Conservation (phyloP, 2,888 invertebrate species). For the Yponomeuta cagnagella region DNA sequence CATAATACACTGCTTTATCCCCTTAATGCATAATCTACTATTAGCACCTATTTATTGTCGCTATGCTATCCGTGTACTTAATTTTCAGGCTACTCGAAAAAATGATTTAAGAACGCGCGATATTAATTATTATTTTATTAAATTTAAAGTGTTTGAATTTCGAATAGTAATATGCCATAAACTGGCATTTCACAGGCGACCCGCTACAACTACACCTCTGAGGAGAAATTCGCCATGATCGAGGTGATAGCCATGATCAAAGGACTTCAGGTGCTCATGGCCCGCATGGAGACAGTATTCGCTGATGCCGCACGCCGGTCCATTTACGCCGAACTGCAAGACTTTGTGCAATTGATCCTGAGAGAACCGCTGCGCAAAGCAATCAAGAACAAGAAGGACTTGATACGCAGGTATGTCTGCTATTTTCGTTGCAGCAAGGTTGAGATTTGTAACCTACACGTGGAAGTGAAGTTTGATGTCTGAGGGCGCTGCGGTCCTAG, state of each 20-base stretch:
- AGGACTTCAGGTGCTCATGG: slow-evolving; percentile 96
- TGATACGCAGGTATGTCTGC: slow-evolving; percentile 82
- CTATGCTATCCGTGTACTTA: too few relatives aligned
- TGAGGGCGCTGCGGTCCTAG: background rate
- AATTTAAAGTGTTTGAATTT: too few relatives aligned
- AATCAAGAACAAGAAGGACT: slow-evolving; percentile 97
- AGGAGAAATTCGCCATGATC: slow-evolving; percentile 98
- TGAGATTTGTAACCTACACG: too few relatives aligned
- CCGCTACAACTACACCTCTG: slow-evolving; percentile 96
- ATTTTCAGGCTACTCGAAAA: too few relatives aligned
- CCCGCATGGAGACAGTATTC: slow-evolving; percentile 95
- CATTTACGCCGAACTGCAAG: slow-evolving; percentile 97
- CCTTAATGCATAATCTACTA: too few relatives aligned
- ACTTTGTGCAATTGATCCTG: slow-evolving; percentile 92
- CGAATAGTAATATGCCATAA: too few relatives aligned
- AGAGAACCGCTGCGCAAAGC: slow-evolving; percentile 96
- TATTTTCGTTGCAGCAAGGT: too few relatives aligned
- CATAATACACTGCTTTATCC: too few relatives aligned
- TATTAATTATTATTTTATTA: too few relatives aligned
- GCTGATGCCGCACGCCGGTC: slow-evolving; percentile 77
- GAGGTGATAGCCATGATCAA: slow-evolving; percentile 99
- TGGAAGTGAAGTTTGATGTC: background rate
- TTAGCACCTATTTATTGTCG: too few relatives aligned
- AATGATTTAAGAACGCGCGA: too few relatives aligned
- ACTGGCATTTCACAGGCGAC: slow-evolving; percentile 80